Conservation (phyloP, 2,113 vertebrate genomes). For the Oenanthe oenanthe region DNA sequence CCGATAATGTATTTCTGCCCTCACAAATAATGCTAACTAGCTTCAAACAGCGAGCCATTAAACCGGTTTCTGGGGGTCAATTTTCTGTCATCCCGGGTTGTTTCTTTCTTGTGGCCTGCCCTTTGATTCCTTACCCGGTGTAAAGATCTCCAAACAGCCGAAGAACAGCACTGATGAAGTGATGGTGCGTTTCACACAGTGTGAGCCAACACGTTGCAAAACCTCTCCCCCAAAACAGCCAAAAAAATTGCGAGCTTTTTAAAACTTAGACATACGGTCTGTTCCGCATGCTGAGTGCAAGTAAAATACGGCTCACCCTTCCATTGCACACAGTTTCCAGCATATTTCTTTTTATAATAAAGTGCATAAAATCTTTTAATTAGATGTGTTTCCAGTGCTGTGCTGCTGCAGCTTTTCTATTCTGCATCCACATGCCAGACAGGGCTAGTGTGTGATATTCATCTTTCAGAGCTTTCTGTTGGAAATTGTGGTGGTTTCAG, state of each 20-base stretch:
- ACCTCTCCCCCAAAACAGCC: neutral
- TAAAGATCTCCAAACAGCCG: rapidly evolving
- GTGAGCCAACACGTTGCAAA: neutral
- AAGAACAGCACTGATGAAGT: neutral
- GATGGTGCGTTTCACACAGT: rapidly evolving
- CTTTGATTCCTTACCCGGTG: neutral
- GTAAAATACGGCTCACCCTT: neutral
- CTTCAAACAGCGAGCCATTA: rapidly evolving
- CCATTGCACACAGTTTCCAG: rapidly evolving
- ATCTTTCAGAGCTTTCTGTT: neutral
- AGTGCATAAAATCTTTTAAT: neutral
- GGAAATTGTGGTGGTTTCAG: neutral
- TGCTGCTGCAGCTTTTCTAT: neutral
- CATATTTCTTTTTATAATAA: neutral
- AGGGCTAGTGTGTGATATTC: neutral
- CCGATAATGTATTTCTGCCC: rapidly evolving
- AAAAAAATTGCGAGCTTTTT: neutral
- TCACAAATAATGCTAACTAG: neutral
- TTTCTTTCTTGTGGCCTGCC: rapidly evolving
- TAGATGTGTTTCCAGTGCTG: neutral
- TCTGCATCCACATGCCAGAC: neutral
- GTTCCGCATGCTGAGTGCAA: neutral
- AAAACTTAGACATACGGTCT: neutral
- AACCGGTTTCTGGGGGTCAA: neutral
- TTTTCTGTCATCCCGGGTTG: neutral